Conservation (phyloP, 2,888 invertebrate genomes). For the Molanna angustata region DNA sequence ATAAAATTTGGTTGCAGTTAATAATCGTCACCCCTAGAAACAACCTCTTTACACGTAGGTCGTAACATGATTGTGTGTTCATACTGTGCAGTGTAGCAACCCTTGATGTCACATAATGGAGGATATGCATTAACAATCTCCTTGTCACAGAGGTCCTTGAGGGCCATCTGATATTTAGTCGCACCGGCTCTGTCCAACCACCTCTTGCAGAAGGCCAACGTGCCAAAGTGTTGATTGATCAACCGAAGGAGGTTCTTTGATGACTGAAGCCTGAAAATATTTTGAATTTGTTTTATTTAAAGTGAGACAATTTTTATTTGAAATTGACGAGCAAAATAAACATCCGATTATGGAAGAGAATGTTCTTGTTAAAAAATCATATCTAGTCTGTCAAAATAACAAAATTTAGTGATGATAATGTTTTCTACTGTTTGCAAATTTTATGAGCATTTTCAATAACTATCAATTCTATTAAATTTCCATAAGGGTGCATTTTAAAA, state of each 20-base stretch:
- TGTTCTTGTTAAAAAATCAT: too few relatives aligned
- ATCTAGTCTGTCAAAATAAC: too few relatives aligned
- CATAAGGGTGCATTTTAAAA: too few relatives aligned
- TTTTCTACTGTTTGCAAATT: too few relatives aligned
- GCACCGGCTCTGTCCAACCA: constrained; percentile 98
- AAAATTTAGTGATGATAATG: too few relatives aligned
- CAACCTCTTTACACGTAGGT: constrained; percentile 98
- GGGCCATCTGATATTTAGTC: constrained; percentile 95
- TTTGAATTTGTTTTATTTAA: background rate
- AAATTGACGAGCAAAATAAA: too few relatives aligned
- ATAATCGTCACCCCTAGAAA: constrained; percentile 96
- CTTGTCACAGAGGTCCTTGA: constrained; percentile 98
- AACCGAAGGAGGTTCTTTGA: constrained; percentile 88
- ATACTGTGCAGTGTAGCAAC: constrained; percentile 98
- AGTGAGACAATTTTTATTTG: too few relatives aligned
- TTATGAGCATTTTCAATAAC: too few relatives aligned
- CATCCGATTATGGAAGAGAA: too few relatives aligned
- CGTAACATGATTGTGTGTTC: constrained; percentile 97
- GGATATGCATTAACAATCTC: constrained; percentile 98
- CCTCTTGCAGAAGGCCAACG: constrained; percentile 96
- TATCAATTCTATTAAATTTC: too few relatives aligned
- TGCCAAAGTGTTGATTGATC: constrained; percentile 96
- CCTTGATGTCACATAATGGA: constrained; percentile 94
- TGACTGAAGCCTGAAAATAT: constrained; percentile 69
- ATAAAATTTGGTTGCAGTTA: too few relatives aligned